Evolutionary conservation across 2,888 invertebrate genomes (phyloP).

Genomic region (Drosophila tripunctata): DNA sequence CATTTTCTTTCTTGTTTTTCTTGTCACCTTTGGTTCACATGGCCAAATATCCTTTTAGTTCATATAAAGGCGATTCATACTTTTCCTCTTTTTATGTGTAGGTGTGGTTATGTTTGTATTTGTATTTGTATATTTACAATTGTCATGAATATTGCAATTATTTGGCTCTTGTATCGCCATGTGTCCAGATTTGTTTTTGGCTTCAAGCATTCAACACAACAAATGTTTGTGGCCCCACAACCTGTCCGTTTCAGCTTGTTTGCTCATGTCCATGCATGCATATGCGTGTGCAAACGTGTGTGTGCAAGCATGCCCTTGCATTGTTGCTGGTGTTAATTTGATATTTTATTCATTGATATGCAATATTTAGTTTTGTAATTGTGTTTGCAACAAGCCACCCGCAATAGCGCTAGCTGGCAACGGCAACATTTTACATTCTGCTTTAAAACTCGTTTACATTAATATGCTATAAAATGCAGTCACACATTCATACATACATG

Average conservation of each 20-base stretch:
- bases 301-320: not conserved
- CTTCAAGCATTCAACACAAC: constrained; percentile 70
- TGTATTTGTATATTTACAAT: constrained; percentile 47
- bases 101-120: constrained; percentile 16
- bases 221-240: constrained; percentile 68
- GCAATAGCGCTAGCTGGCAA: constrained; percentile 3
- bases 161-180: constrained; percentile 66
- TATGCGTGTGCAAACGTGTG: constrained; percentile 15
- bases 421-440: constrained; percentile 10
- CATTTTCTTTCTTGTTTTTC: too few relatives aligned
- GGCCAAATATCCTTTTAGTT: constrained; percentile 49
- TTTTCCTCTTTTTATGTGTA: constrained; percentile 28
- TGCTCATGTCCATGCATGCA: constrained; percentile 12
- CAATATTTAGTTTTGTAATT: constrained; percentile 74
- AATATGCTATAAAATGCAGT: constrained; percentile 6
- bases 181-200: constrained; percentile 64
- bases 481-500: too few relatives aligned
- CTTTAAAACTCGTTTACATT: constrained; percentile 60
- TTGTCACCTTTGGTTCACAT: constrained; percentile 40
- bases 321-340: constrained; percentile 72
- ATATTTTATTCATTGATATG: constrained; percentile 76
- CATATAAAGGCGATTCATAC: constrained; percentile 66
- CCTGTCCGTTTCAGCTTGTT: constrained; percentile 8
- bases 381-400: constrained; percentile 57
- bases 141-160: constrained; percentile 78